These are phyloP conservation scores for Cossypha caffra DNA, from an alignment of 2,797 vertebrate species.

Conservation along the genomic window DNA sequence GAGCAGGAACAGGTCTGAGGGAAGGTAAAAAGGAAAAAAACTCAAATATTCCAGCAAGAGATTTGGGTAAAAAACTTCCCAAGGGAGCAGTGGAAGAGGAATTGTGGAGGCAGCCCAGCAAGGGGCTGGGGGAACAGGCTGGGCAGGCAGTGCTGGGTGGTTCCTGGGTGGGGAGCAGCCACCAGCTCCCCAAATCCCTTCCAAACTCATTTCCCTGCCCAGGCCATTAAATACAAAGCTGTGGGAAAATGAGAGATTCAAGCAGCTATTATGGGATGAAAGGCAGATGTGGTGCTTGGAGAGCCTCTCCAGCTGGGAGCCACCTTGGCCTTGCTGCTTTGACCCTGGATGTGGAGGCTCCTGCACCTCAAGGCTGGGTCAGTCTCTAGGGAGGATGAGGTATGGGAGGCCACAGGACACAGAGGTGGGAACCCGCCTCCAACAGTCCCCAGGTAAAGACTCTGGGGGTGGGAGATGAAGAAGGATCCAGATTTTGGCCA, in stretches of 20 bases:
- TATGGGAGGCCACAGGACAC: background rate
- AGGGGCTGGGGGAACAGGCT: slow-evolving; percentile 23
- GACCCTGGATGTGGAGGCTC: background rate
- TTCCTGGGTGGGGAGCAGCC: background rate
- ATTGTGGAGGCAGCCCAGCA: background rate
- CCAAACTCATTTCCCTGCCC: background rate
- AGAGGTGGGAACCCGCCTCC: accelerated
- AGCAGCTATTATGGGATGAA: background rate
- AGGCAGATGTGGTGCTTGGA: background rate
- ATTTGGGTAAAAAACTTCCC: slow-evolving; percentile 58
- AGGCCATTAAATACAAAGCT: slow-evolving; percentile 5
- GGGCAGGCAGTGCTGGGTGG: background rate
- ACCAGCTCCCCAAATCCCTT: background rate
- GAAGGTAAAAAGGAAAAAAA: background rate
- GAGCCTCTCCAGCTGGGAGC: background rate
- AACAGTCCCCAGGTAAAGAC: background rate
- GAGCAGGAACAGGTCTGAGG: background rate
- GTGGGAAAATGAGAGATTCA: slow-evolving; percentile 3
- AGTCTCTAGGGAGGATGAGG: background rate
- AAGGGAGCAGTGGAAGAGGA: background rate
- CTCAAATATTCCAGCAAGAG: background rate
- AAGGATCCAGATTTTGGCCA: background rate
- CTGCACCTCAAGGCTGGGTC: background rate
- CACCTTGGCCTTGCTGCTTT: background rate
- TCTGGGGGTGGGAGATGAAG: background rate